Percentiles rank a stretch among this genome's conserved stretches.
phyloP scores from a whole-genome alignment of 1,140 invertebrate genomes.

The Drosophila lacteicornis region DNA sequence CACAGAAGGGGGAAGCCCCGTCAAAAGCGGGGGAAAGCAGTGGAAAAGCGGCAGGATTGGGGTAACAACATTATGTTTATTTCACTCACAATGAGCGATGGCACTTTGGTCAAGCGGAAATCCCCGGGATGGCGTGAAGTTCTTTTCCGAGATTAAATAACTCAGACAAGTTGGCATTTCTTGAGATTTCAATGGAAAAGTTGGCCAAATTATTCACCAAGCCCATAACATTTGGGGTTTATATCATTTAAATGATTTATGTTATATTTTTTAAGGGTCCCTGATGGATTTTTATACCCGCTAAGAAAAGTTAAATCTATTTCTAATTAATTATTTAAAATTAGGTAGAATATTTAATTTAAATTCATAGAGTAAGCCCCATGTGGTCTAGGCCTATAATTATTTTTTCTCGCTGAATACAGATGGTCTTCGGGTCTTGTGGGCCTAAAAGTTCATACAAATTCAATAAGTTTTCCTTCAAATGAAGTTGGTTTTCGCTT shows the following conservation, averaged over 20 bases:
- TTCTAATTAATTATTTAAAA: neutral
- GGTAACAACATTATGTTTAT: conserved; percentile 47
- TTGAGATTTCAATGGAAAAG: conserved; percentile 7
- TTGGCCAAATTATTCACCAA: neutral
- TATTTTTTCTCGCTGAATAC: conserved; percentile 14
- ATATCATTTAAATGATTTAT: conserved; percentile 4
- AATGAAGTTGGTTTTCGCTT: conserved; percentile 57
- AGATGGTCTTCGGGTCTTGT: conserved; percentile 7
- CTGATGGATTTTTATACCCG: neutral
- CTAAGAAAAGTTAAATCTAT: neutral
- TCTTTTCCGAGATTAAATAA: conserved; percentile 31
- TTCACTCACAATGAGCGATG: conserved; percentile 48
- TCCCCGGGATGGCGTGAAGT: conserved; percentile 19
- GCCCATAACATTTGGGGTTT: neutral
- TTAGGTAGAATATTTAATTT: neutral
- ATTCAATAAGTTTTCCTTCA: conserved; percentile 71
- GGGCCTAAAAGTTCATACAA: conserved; percentile 62
- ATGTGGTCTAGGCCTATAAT: conserved; percentile 5
- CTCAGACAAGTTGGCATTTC: conserved; percentile 8
- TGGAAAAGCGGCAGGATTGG: conserved; percentile 18
- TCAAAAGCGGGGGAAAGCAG: conserved; percentile 13
- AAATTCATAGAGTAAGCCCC: conserved; percentile 1
- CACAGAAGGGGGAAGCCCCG: neutral
- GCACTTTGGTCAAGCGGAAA: conserved; percentile 42
- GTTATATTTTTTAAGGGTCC: neutral